Evolutionary conservation across 2,888 invertebrate species (phyloP), one percentile per base, ranked within the genome.

Genomic region (Belgica antarctica): DNA sequence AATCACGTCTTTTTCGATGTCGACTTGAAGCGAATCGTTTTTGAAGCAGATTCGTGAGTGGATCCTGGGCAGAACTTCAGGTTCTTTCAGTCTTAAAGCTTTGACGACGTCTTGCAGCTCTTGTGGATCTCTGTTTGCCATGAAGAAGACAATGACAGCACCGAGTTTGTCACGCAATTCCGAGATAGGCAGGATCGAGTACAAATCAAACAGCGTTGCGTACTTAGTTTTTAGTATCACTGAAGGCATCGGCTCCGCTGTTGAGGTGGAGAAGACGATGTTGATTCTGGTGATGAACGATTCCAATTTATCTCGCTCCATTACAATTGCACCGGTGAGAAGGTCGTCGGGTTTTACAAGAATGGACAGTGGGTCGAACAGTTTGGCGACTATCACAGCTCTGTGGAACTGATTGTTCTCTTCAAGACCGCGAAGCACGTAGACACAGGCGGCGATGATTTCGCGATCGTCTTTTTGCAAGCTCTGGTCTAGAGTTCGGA

Each of bases 201-300:
- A 75, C 0, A 78, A 71, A 36, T 76, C 76, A 2, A 80, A 63
- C 0, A 80, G 72, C 0, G 79, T 1, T 0, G 78, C 78, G 8
- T 78, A 19, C 70, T 76, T 77, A 0, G 70, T 47, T 2, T 74
- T 71, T 1, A 80, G 61, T 8, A 78, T 62, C 1, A 72, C 74
- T 70, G 78, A 78, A 7, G 78, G 78, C 17, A 80, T 68, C 12
- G 77, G 76, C 8, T 77, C 76, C 28, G 78, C 74, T 0, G 75
- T 75, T 3, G 79, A 77, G n/a, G 74, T 75, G 65, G 78, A 78
- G 70, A 80, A 80, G 1, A 77, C 73, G 1, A 75, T 76, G 57
- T 76, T 76, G 65, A 76, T 72, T n/a, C 76, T 70, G 1, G 73
- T 73, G 12, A 78, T 72, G 1, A 74, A 71, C 1, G 70, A 61